These are phyloP conservation scores for Dolichoris vasculosae DNA, from an alignment of 1,140 invertebrate species.

Conservation along the genomic window DNA sequence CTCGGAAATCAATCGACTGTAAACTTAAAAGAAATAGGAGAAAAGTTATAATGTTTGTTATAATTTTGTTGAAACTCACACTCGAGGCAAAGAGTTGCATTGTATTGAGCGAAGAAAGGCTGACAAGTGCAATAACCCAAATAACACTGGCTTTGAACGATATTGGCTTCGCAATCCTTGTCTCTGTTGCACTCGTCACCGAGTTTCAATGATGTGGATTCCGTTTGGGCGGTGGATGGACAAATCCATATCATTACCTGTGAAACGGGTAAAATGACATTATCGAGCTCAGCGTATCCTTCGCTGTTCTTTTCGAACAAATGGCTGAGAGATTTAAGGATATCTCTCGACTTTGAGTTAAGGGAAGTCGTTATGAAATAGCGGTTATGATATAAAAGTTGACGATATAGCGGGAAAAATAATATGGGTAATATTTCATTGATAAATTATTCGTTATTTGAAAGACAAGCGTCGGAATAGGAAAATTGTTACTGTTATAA, in stretches of 20 bases:
- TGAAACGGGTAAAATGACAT: background rate
- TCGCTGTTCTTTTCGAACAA: background rate
- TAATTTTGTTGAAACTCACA: constrained; percentile 75
- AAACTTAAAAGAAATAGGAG: background rate
- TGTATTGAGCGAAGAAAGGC: constrained; percentile 80
- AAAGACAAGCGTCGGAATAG: too few relatives aligned
- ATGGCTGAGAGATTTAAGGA: background rate
- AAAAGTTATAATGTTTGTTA: too few relatives aligned
- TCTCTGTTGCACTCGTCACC: constrained; percentile 72
- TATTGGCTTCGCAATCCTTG: constrained; percentile 76
- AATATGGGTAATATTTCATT: too few relatives aligned
- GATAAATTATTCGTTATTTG: too few relatives aligned
- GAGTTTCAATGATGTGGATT: background rate
- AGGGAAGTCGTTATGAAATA: too few relatives aligned
- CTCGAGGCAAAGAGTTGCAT: constrained; percentile 79
- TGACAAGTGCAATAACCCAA: constrained; percentile 79
- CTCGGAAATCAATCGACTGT: too few relatives aligned
- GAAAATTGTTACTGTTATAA: too few relatives aligned
- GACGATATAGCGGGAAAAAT: too few relatives aligned
- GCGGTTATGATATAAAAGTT: too few relatives aligned
- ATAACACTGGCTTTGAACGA: constrained; percentile 76
- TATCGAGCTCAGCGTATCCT: background rate
- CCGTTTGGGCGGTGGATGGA: background rate
- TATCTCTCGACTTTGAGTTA: background rate
- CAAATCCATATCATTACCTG: constrained; percentile 5